phyloP scores from a whole-genome alignment of 2,113 vertebrate genomes.

The Microtus montanus region DNA sequence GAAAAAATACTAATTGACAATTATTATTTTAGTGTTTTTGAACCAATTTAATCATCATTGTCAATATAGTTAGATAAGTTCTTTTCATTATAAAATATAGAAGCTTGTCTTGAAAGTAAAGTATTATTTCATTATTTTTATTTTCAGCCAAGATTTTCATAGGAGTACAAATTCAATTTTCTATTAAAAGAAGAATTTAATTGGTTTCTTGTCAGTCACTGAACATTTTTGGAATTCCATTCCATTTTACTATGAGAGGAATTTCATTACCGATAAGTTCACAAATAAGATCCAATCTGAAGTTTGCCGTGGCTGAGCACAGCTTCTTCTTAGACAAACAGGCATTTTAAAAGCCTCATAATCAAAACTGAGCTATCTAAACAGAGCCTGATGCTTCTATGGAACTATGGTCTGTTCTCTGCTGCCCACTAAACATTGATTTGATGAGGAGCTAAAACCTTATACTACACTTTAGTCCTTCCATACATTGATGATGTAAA shows the following conservation, averaged over 20 bases:
- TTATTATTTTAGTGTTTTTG: background rate
- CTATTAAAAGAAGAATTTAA: conserved; percentile 55
- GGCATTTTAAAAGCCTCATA: background rate
- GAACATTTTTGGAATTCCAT: conserved; percentile 53
- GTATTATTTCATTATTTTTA: conserved; percentile 13
- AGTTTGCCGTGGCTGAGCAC: conserved; percentile 50
- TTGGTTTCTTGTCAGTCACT: conserved; percentile 44
- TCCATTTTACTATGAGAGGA: conserved; percentile 46
- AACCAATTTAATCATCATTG: background rate
- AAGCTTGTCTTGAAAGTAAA: background rate
- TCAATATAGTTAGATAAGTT: background rate
- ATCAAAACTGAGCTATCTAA: background rate
- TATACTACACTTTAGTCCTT: background rate
- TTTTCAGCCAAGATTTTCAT: conserved; percentile 32
- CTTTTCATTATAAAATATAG: background rate
- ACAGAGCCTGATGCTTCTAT: background rate
- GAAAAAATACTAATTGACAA: background rate
- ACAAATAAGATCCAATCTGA: conserved; percentile 33
- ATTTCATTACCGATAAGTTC: conserved; percentile 58
- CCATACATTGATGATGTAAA: background rate
- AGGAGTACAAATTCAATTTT: conserved; percentile 48
- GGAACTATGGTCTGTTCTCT: background rate
- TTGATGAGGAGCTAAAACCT: background rate
- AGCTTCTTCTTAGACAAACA: conserved; percentile 30
- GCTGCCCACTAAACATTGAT: background rate